These are phyloP conservation scores for Drosophila orena DNA, from an alignment of 1,140 invertebrate genomes.

Conservation along the genomic window DNA sequence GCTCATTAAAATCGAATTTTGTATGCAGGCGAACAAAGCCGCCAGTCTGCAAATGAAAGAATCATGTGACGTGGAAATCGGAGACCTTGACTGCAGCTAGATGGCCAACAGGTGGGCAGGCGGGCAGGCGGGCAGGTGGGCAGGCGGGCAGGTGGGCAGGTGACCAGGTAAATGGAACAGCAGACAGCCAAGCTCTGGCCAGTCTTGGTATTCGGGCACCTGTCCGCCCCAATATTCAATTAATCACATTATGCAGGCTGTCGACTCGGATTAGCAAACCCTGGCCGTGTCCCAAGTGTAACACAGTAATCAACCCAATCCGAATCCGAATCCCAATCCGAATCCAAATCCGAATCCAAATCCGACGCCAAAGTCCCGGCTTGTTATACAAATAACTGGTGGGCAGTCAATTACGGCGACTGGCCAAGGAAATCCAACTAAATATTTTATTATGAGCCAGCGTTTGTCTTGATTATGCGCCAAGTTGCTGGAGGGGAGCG, in stretches of 20 bases:
- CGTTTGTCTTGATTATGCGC: conserved; percentile 72
- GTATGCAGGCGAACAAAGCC: conserved; percentile 22
- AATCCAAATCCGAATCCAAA: conserved; percentile 4
- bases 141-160: neutral
- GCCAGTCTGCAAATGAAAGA: conserved; percentile 12
- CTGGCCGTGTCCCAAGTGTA: neutral
- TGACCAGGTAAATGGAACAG: neutral
- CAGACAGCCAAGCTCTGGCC: conserved; percentile 20
- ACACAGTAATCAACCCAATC: conserved; percentile 17
- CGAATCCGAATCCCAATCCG: conserved; percentile 1
- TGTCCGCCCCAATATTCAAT: conserved; percentile 30
- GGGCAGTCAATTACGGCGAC: conserved; percentile 63
- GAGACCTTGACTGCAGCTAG: conserved; percentile 20
- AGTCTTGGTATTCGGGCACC: neutral
- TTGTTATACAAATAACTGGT: conserved; percentile 61
- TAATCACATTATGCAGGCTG: conserved; percentile 65
- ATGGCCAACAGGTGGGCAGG: neutral
- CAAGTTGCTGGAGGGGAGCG: conserved; percentile 43
- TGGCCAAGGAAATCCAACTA: conserved; percentile 46
- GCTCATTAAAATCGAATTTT: conserved; percentile 51
- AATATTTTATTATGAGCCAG: conserved; percentile 71
- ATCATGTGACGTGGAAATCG: conserved; percentile 1
- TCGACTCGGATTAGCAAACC: conserved; percentile 30
- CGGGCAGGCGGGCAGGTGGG: neutral
- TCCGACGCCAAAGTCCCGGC: conserved; percentile 18